Conservation (phyloP, 2,113 vertebrate genomes). For the Hiodon alosoides region DNA sequence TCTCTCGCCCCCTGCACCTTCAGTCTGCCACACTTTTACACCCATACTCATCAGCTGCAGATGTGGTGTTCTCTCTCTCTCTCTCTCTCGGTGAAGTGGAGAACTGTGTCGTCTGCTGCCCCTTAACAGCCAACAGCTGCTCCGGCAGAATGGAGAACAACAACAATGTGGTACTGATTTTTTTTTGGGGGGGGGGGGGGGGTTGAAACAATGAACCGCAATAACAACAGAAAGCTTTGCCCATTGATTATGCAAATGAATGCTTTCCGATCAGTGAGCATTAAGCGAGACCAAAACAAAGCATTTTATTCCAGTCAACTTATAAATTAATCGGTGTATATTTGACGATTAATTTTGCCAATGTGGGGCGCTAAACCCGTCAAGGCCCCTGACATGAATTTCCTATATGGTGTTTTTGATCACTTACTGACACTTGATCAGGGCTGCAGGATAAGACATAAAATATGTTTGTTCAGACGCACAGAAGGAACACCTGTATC, state of each 20-base stretch:
- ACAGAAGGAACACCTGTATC: too few species aligned
- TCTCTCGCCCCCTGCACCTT: constrained; percentile 22
- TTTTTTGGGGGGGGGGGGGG: constrained; percentile 31
- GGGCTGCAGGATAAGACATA: too few species aligned
- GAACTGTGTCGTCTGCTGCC: constrained; percentile 73
- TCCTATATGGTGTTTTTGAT: too few species aligned
- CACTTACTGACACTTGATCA: too few species aligned
- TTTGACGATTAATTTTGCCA: too few species aligned
- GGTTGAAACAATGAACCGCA: constrained; percentile 41
- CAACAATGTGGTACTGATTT: constrained; percentile 56
- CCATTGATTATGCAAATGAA: constrained; percentile 54
- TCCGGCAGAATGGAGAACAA: constrained; percentile 59
- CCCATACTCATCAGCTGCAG: constrained; percentile 66
- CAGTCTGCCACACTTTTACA: constrained; percentile 64
- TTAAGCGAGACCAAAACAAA: neutral
- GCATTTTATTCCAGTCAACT: neutral
- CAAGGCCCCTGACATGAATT: too few species aligned
- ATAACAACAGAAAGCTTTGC: constrained; percentile 45
- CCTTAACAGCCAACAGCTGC: constrained; percentile 78
- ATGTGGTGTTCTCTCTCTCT: constrained; percentile 59
- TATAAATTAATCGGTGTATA: neutral
- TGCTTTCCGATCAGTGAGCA: constrained; percentile 48
- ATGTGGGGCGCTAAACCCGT: too few species aligned
- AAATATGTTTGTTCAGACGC: too few species aligned
- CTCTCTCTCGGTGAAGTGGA: constrained; percentile 60